Conservation (phyloP, 2,888 invertebrate genomes). For the Oeneis ivallda region DNA sequence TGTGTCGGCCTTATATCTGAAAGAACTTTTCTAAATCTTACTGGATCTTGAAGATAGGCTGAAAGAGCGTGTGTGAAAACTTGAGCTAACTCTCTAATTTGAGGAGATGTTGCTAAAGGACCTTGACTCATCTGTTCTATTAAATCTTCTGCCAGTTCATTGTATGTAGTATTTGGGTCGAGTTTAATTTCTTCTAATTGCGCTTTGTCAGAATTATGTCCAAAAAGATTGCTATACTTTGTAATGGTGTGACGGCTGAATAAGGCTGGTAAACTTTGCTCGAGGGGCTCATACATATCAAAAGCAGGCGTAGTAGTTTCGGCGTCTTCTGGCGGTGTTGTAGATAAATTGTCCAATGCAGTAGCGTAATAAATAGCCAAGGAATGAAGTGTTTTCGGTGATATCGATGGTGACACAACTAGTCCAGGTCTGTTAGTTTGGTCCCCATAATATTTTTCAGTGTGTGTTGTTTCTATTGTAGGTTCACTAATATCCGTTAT, state of each 20-base stretch:
- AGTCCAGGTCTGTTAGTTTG: constrained; percentile 81
- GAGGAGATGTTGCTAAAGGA: constrained; percentile 82
- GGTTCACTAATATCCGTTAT: constrained; percentile 71
- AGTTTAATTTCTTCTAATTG: constrained; percentile 67
- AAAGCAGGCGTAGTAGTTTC: constrained; percentile 59
- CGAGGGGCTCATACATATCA: constrained; percentile 66
- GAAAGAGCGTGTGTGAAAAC: constrained; percentile 92
- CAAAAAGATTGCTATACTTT: constrained; percentile 80
- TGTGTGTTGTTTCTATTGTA: constrained; percentile 61
- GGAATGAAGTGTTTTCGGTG: constrained; percentile 89
- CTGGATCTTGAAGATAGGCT: constrained; percentile 91
- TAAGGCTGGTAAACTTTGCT: constrained; percentile 81
- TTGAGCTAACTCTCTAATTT: constrained; percentile 89
- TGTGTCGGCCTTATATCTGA: constrained; percentile 90
- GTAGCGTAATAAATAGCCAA: constrained; percentile 91
- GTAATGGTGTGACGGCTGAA: constrained; percentile 86
- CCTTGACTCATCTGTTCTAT: constrained; percentile 84
- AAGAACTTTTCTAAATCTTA: constrained; percentile 88
- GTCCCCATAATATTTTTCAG: constrained; percentile 74
- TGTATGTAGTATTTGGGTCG: constrained; percentile 70
- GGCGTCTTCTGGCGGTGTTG: constrained; percentile 61
- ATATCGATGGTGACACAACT: constrained; percentile 87
- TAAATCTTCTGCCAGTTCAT: constrained; percentile 78
- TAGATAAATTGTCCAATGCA: constrained; percentile 82
- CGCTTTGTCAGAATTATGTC: constrained; percentile 57